These are phyloP conservation scores for Philantomba maxwellii DNA, from an alignment of 2,113 vertebrate species.

Conservation along the genomic window DNA sequence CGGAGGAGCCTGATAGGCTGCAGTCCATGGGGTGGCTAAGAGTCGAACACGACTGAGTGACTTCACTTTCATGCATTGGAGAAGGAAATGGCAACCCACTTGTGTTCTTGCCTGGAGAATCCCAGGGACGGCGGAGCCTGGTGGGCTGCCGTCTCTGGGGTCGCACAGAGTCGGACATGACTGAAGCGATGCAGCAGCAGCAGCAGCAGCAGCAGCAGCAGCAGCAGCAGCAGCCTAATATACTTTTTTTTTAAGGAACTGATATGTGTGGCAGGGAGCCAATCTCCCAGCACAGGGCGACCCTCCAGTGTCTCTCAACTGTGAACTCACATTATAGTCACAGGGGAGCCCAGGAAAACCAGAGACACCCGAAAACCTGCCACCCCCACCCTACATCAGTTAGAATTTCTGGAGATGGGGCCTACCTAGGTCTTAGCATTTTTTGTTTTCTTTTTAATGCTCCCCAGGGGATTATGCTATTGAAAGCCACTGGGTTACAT, in stretches of 20 bases:
- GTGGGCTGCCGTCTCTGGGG: background rate
- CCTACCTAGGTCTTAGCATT: background rate
- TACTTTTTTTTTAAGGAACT: background rate
- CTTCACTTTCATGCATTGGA: background rate
- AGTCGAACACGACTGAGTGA: background rate
- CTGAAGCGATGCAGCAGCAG: background rate
- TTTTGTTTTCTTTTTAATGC: background rate
- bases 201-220: background rate
- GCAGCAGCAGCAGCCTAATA: background rate
- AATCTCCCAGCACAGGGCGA: background rate
- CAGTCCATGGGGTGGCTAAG: background rate
- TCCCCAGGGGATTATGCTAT: background rate
- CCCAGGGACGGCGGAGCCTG: background rate
- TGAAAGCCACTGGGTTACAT: background rate
- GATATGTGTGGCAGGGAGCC: background rate
- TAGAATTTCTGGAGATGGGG: background rate
- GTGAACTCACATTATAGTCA: background rate
- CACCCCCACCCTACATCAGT: background rate
- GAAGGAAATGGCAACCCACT: background rate
- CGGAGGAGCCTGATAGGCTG: background rate
- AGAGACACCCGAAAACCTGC: background rate
- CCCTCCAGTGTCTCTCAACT: background rate
- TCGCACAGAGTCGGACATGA: fast-evolving
- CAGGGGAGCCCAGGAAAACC: background rate
- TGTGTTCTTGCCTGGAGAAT: background rate